Percentiles rank a stretch among this genome's conserved stretches.
phyloP scores from a whole-genome alignment of 2,888 invertebrate genomes.

The Selenia dentaria region DNA sequence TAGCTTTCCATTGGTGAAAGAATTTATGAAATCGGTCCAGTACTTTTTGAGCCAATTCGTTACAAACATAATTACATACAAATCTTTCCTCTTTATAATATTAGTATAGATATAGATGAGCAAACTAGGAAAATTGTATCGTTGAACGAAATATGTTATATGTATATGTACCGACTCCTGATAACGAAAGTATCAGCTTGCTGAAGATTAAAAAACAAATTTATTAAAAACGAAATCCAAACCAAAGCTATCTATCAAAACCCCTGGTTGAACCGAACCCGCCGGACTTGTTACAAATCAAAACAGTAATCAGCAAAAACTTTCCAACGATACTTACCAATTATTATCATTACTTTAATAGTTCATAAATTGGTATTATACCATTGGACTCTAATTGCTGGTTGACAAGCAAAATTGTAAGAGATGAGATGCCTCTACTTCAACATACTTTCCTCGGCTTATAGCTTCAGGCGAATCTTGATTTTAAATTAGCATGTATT shows the following conservation, averaged over 20 bases:
- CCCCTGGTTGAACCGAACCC: no score
- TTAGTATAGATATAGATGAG: no score
- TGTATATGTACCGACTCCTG: no score
- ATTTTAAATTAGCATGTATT: constrained; percentile 21
- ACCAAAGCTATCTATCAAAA: constrained; percentile 10
- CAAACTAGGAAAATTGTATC: no score
- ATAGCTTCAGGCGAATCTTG: constrained; percentile 29
- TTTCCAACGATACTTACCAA: constrained; percentile 46
- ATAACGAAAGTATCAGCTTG: no score
- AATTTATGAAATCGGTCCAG: no score
- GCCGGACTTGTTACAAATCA: constrained; percentile 43
- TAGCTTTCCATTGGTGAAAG: no score
- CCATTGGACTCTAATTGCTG: constrained; percentile 47
- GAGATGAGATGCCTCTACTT: constrained; percentile 26
- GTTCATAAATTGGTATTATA: constrained; percentile 49
- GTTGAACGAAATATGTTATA: no score
- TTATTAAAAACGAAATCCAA: not conserved
- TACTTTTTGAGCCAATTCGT: no score
- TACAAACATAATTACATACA: no score
- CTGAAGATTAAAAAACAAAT: constrained; percentile 5
- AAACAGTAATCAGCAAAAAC: constrained; percentile 40
- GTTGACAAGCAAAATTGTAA: constrained; percentile 56
- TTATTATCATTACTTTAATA: constrained; percentile 52
- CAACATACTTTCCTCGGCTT: constrained; percentile 19
- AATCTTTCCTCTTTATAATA: no score